Conservation (phyloP, 1,140 invertebrate genomes). For the Dendroctonus valens region DNA sequence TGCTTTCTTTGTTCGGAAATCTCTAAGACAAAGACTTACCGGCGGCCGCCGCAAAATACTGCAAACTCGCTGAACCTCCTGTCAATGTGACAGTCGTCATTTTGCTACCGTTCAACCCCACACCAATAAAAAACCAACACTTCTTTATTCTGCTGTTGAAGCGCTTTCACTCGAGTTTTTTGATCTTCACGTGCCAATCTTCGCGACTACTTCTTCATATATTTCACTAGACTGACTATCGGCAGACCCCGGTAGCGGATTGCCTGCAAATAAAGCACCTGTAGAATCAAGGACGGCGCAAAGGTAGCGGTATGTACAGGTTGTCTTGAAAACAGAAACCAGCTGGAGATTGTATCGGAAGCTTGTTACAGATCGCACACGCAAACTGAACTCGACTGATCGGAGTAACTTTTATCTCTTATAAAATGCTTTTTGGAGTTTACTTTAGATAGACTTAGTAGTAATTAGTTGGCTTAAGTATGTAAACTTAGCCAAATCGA, state of each 20-base stretch:
- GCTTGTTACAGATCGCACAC: too few species aligned
- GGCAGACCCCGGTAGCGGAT: constrained; percentile 8
- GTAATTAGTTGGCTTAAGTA: too few species aligned
- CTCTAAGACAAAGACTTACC: constrained; percentile 15
- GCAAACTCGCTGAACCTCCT: constrained; percentile 29
- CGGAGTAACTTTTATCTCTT: too few species aligned
- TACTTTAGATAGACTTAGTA: too few species aligned
- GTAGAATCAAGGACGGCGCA: constrained; percentile 8
- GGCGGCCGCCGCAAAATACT: constrained; percentile 35
- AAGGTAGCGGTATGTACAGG: background rate
- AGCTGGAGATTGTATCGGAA: too few species aligned
- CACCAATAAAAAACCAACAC: background rate
- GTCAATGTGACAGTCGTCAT: constrained; percentile 24
- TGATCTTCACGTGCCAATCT: too few species aligned
- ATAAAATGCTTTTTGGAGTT: too few species aligned
- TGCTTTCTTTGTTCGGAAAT: too few species aligned
- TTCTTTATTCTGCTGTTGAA: too few species aligned
- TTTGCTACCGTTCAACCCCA: background rate
- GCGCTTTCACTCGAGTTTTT: too few species aligned
- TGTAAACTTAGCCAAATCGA: too few species aligned
- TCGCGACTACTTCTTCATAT: constrained; percentile 3
- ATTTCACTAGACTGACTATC: constrained; percentile 13
- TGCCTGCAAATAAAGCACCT: constrained; percentile 15
- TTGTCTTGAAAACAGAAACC: background rate
- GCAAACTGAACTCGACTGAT: too few species aligned